Conservation (phyloP, 2,888 invertebrate genomes). For the Heliconius erato region DNA sequence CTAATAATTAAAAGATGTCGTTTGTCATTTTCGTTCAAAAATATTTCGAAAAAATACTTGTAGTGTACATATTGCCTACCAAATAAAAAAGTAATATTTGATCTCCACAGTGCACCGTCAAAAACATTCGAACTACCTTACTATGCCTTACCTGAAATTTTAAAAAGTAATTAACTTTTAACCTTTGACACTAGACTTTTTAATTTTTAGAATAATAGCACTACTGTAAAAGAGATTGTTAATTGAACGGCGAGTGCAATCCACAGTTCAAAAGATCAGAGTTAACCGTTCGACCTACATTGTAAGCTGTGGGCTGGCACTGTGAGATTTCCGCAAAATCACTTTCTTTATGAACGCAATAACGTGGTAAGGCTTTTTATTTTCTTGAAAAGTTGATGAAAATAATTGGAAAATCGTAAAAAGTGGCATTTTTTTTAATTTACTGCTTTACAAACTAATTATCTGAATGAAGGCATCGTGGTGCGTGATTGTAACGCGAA, state of each 20-base stretch:
- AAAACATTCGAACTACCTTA: background rate
- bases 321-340: constrained; percentile 24
- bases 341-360: constrained; percentile 5
- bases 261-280: constrained; percentile 33
- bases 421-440: background rate
- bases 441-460: background rate
- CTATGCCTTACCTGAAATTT: background rate
- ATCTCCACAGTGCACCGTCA: background rate
- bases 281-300: constrained; percentile 39
- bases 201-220: constrained; percentile 12
- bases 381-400: constrained; percentile 2
- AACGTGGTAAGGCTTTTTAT: background rate
- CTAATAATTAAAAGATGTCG: too few relatives aligned
- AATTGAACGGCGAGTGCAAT: constrained; percentile 37
- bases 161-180: background rate
- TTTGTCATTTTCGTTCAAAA: background rate
- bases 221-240: constrained; percentile 7
- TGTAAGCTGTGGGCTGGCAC: constrained; percentile 27
- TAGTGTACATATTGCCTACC: background rate
- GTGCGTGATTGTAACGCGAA: too few relatives aligned
- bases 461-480: too few relatives aligned
- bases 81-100: background rate
- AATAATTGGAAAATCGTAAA: background rate
- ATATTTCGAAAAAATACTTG: background rate
- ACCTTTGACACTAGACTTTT: background rate